Percentiles rank a stretch among this genome's conserved stretches.
Evolutionary conservation across 2,113 vertebrate species (phyloP).

Genomic region (Chinchilla lanigera): DNA sequence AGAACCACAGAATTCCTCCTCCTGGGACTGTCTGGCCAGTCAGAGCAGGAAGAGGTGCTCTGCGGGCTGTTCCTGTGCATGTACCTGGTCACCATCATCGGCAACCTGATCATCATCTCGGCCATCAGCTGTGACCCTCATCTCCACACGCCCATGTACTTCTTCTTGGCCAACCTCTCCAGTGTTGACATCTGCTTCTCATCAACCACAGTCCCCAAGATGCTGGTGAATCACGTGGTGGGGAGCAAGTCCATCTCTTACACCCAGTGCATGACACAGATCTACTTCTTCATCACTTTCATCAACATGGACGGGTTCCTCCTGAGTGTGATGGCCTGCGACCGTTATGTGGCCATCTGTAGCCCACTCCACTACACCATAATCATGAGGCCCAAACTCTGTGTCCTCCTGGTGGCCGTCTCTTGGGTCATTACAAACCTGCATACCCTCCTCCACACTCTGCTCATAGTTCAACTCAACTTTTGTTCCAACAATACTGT

Average conservation of each 20-base stretch:
- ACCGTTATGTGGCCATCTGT: too few relatives aligned
- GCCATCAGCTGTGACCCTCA: slow-evolving; percentile 51
- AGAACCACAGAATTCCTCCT: not conserved
- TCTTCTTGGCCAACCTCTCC: slow-evolving; percentile 75
- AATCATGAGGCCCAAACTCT: not conserved
- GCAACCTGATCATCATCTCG: slow-evolving; percentile 54
- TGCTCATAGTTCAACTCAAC: not conserved
- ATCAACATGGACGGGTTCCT: not conserved
- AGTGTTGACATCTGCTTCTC: slow-evolving; percentile 67
- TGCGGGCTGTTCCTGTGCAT: not conserved
- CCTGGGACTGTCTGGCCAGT: not conserved
- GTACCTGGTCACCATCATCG: not conserved
- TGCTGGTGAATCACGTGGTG: not conserved
- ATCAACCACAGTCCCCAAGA: slow-evolving; percentile 49
- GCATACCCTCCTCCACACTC: not conserved
- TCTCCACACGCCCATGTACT: slow-evolving; percentile 75
- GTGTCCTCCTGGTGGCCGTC: not conserved
- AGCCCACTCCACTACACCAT: too few relatives aligned
- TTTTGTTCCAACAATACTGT: not conserved
- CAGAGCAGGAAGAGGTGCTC: not conserved
- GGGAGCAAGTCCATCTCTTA: not conserved
- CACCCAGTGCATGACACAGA: not conserved
- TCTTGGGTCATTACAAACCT: not conserved
- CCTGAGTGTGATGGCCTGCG: too few relatives aligned
- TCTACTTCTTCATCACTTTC: not conserved